These are phyloP conservation scores for Columbina picui DNA, from an alignment of 2,113 vertebrate species.

Conservation along the genomic window DNA sequence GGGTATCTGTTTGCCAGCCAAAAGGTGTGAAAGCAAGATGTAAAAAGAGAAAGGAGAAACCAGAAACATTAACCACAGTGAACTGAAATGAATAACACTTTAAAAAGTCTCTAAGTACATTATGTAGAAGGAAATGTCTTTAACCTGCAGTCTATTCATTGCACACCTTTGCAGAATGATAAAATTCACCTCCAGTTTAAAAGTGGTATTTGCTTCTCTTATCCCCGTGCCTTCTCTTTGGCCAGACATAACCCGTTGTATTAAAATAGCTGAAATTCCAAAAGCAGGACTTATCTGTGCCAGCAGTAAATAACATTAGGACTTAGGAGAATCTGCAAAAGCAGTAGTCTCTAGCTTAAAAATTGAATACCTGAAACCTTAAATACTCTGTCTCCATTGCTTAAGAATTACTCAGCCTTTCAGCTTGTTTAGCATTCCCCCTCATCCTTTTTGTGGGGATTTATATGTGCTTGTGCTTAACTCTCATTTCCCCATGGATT, in stretches of 20 bases:
- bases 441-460: not conserved
- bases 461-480: not conserved
- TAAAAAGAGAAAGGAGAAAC: conserved; percentile 16
- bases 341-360: not conserved
- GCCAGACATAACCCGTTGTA: not conserved
- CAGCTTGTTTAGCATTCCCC: not conserved
- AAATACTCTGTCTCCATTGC: not conserved
- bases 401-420: not conserved
- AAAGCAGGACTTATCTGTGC: not conserved
- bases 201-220: not conserved
- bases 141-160: not conserved
- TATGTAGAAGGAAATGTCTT: not conserved
- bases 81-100: not conserved
- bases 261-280: not conserved
- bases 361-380: not conserved
- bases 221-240: not conserved
- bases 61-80: not conserved
- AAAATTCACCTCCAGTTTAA: conserved; percentile 23
- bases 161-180: not conserved
- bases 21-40: conserved; percentile 31
- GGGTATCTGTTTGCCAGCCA: conserved; percentile 28
- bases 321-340: not conserved
- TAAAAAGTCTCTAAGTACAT: not conserved
- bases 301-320: not conserved
- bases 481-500: conserved; percentile 29